These are phyloP conservation scores for Watsonalla binaria DNA, from an alignment of 2,888 invertebrate genomes.

Conservation along the genomic window DNA sequence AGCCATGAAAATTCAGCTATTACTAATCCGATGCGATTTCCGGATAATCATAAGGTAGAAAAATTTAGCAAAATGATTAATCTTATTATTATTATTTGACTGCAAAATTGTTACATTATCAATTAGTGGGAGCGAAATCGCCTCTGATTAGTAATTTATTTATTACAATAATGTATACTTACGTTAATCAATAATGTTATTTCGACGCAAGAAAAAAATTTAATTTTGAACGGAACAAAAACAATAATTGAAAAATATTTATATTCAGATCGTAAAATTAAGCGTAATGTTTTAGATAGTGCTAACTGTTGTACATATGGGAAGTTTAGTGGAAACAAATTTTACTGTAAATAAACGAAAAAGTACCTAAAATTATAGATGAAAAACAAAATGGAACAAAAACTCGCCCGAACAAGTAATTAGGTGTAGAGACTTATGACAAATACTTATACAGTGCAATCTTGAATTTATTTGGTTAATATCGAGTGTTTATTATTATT, in stretches of 20 bases:
- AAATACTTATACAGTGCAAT: slow-evolving; percentile 66
- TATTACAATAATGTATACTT: slow-evolving; percentile 17
- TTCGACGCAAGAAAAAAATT: slow-evolving; percentile 29
- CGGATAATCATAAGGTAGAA: slow-evolving; percentile 30
- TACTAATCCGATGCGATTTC: slow-evolving; percentile 83
- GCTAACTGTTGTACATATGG: slow-evolving; percentile 68
- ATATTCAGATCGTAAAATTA: slow-evolving; percentile 39
- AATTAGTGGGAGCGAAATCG: slow-evolving; percentile 56
- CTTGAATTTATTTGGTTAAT: slow-evolving; percentile 58
- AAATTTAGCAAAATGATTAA: slow-evolving; percentile 17
- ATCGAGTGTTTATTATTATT: slow-evolving; percentile 42
- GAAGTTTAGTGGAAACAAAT: slow-evolving; percentile 55
- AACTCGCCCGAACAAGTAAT: slow-evolving; percentile 74
- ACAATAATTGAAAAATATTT: slow-evolving; percentile 40
- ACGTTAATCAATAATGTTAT: slow-evolving; percentile 22
- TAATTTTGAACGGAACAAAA: slow-evolving; percentile 38
- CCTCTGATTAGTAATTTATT: slow-evolving; percentile 67
- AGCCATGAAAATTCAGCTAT: slow-evolving; percentile 89
- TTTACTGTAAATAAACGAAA: slow-evolving; percentile 62
- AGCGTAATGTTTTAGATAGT: slow-evolving; percentile 55
- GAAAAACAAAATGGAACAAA: slow-evolving; percentile 73
- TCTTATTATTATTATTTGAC: slow-evolving; percentile 30
- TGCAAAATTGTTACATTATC: slow-evolving; percentile 32
- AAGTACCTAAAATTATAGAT: slow-evolving; percentile 51
- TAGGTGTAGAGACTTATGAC: slow-evolving; percentile 56